Percentiles rank a stretch among this genome's conserved stretches.
Conservation (phyloP, 2,113 vertebrate genomes). For the mouse (Mus musculus) region DNA sequence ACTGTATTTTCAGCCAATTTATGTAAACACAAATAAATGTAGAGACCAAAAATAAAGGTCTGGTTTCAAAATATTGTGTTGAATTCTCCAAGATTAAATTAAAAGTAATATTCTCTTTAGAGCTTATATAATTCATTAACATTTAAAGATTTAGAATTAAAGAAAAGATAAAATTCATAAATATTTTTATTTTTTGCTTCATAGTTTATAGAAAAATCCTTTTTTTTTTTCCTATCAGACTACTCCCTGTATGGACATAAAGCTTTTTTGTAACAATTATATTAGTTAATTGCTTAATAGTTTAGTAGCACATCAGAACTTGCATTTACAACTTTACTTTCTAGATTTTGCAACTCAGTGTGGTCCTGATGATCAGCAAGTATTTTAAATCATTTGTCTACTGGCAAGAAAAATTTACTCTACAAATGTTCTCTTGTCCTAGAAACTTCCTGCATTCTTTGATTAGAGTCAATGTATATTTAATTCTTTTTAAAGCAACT, state of each 20-base stretch:
- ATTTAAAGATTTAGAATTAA: neutral
- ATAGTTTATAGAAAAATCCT: neutral
- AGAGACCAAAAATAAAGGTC: accelerated
- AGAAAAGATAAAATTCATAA: neutral
- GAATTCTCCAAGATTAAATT: too few species aligned
- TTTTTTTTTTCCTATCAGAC: neutral
- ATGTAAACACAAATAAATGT: neutral
- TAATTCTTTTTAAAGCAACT: constrained; percentile 6
- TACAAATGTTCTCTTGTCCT: neutral
- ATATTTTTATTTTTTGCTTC: neutral
- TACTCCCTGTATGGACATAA: neutral
- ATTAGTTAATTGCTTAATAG: neutral
- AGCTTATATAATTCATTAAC: neutral
- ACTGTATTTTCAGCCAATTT: neutral
- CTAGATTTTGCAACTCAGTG: neutral
- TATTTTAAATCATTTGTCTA: neutral
- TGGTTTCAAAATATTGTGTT: neutral
- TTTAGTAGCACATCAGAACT: neutral
- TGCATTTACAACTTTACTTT: neutral
- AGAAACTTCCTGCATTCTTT: neutral
- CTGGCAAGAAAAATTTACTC: accelerated
- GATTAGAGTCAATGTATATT: neutral
- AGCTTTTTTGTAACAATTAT: neutral
- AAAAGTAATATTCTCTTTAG: neutral
- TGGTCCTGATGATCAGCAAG: neutral